Evolutionary conservation across 2,888 invertebrate species (phyloP).

Genomic region (Lumbricus terrestris): DNA sequence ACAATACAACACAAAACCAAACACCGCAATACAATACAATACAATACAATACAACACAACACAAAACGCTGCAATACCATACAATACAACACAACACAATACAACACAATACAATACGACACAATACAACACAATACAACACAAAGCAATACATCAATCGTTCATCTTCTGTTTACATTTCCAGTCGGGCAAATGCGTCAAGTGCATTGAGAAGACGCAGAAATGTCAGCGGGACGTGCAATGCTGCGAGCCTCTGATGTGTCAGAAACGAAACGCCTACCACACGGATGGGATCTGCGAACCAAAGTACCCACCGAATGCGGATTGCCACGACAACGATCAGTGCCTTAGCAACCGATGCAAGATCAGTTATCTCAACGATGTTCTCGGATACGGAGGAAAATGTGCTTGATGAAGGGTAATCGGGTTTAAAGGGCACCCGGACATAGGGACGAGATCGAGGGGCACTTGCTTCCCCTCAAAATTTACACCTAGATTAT

Average conservation of each 20-base stretch:
- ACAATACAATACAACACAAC: too few relatives aligned
- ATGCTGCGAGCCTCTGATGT: slow-evolving; percentile 29
- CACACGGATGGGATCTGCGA: slow-evolving; percentile 26
- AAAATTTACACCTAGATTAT: too few relatives aligned
- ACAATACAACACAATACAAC: too few relatives aligned
- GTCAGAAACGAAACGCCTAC: slow-evolving; percentile 23
- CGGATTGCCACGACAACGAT: slow-evolving; percentile 26
- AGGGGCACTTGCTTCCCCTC: too few relatives aligned
- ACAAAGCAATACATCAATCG: not conserved
- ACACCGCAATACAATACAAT: too few relatives aligned
- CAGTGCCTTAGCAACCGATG: slow-evolving; percentile 27
- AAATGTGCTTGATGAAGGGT: not conserved
- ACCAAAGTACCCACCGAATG: not conserved
- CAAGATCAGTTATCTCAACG: slow-evolving; percentile 15
- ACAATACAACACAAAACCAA: too few relatives aligned
- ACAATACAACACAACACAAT: too few relatives aligned
- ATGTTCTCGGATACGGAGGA: slow-evolving; percentile 11
- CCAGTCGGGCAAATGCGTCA: slow-evolving; percentile 30
- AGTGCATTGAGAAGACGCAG: slow-evolving; percentile 24
- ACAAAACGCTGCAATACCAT: too few relatives aligned
- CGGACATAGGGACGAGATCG: too few relatives aligned
- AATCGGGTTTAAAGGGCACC: too few relatives aligned
- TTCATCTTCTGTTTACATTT: not conserved
- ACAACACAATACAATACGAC: too few relatives aligned
- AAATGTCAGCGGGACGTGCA: slow-evolving; percentile 31